Percentiles rank a stretch among this genome's conserved stretches.
phyloP scores from a whole-genome alignment of 2,888 invertebrate genomes.

The Bedellia somnulentella region DNA sequence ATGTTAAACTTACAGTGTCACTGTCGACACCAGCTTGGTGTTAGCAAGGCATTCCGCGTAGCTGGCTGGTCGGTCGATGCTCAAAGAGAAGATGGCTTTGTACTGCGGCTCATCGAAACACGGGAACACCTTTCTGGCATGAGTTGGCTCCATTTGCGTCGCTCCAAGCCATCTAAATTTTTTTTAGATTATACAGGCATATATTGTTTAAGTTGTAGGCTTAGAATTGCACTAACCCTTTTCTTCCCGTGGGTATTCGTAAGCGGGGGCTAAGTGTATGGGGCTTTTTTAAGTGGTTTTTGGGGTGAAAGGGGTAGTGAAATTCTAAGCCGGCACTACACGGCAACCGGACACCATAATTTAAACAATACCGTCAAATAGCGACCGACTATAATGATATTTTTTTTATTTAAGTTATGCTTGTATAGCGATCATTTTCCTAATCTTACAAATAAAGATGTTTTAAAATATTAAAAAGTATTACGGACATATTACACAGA shows the following conservation, averaged over 20 bases:
- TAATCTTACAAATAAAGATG: conserved; percentile 1
- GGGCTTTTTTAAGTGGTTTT: too few species aligned
- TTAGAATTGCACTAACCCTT: too few species aligned
- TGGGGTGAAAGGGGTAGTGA: too few species aligned
- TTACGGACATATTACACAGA: not conserved
- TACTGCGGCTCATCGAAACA: conserved; percentile 69
- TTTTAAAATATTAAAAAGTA: not conserved
- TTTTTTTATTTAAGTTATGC: not conserved
- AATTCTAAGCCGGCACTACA: too few species aligned
- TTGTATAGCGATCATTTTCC: not conserved
- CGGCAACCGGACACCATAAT: not conserved
- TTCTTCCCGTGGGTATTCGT: too few species aligned
- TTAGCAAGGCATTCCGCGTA: conserved; percentile 33
- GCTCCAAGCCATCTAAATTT: conserved; percentile 63
- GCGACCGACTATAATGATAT: not conserved
- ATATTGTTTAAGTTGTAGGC: too few species aligned
- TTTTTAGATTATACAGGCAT: not conserved
- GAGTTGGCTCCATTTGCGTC: conserved; percentile 70
- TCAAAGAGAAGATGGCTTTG: conserved; percentile 49
- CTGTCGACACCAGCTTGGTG: conserved; percentile 21
- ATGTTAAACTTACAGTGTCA: conserved; percentile 30
- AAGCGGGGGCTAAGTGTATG: too few species aligned
- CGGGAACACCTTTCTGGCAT: conserved; percentile 75
- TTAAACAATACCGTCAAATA: not conserved
- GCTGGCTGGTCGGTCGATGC: conserved; percentile 31